These are phyloP conservation scores for Sphecodes monilicornis DNA, from an alignment of 2,888 invertebrate genomes.

Conservation along the genomic window DNA sequence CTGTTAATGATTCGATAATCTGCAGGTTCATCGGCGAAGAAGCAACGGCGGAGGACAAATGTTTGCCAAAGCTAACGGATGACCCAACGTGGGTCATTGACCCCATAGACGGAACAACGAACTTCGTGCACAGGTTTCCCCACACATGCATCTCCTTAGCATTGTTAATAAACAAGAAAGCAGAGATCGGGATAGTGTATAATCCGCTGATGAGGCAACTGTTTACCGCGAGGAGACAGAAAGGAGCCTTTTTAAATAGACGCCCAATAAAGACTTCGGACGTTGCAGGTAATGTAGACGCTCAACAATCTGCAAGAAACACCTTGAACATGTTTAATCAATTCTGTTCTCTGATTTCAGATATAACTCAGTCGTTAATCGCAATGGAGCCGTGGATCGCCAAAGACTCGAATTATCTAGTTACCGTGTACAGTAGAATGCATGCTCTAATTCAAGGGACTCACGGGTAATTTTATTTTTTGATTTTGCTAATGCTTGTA, in stretches of 20 bases:
- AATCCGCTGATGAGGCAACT: slow-evolving; percentile 90
- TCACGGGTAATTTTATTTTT: slow-evolving; percentile 74
- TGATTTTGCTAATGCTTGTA: not conserved
- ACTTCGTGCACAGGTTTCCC: slow-evolving; percentile 91
- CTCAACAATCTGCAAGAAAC: not conserved
- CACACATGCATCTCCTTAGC: slow-evolving; percentile 90
- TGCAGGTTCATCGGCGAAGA: slow-evolving; percentile 94
- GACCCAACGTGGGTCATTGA: slow-evolving; percentile 95
- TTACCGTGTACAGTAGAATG: slow-evolving; percentile 75
- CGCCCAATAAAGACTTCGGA: slow-evolving; percentile 86
- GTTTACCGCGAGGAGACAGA: slow-evolving; percentile 89
- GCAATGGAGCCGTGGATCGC: slow-evolving; percentile 81
- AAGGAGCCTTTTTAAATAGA: slow-evolving; percentile 92
- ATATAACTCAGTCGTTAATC: slow-evolving; percentile 81
- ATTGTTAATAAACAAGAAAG: slow-evolving; percentile 86
- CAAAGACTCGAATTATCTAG: slow-evolving; percentile 73
- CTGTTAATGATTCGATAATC: slow-evolving; percentile 14
- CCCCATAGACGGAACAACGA: slow-evolving; percentile 95
- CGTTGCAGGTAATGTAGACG: slow-evolving; percentile 83
- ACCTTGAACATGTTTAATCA: not conserved
- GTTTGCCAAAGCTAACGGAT: slow-evolving; percentile 88
- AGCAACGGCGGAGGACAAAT: slow-evolving; percentile 84
- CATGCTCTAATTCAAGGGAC: slow-evolving; percentile 78
- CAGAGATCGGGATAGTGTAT: slow-evolving; percentile 90
- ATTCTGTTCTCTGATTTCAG: slow-evolving; percentile 71